Conservation (phyloP, 2,888 invertebrate genomes). For the Hydrotaea cyrtoneurina region DNA sequence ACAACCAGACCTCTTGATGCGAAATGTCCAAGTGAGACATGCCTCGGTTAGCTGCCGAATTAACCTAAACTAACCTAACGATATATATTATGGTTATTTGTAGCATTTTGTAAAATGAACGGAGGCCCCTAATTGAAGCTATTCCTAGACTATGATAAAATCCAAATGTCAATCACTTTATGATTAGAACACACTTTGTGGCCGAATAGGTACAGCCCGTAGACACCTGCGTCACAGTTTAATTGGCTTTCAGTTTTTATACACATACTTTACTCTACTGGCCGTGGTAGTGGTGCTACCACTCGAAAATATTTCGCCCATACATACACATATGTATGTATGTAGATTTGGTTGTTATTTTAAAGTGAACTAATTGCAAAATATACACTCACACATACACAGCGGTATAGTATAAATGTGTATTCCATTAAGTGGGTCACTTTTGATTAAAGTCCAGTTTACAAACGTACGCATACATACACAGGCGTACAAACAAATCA, state of each 20-base stretch:
- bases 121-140: too few relatives aligned
- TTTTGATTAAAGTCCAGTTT: constrained; percentile 51
- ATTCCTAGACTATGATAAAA: too few relatives aligned
- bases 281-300: background rate
- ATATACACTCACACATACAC: constrained; percentile 7
- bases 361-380: constrained; percentile 33
- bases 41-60: too few relatives aligned
- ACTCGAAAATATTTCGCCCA: background rate
- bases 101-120: too few relatives aligned
- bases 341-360: constrained; percentile 7
- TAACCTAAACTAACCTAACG: too few relatives aligned
- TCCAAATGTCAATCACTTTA: background rate
- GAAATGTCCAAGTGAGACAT: too few relatives aligned
- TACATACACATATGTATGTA: background rate
- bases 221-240: constrained; percentile 23
- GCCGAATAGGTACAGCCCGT: background rate
- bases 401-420: background rate
- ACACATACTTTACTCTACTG: background rate
- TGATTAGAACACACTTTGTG: constrained; percentile 1
- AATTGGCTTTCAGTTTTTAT: constrained; percentile 22
- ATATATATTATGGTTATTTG: too few relatives aligned
- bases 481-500: background rate
- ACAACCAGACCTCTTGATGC: too few relatives aligned
- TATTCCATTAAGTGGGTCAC: constrained; percentile 45
- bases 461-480: constrained; percentile 1